Evolutionary conservation across 2,113 vertebrate species (phyloP).

Genomic region (Melozone crissalis): DNA sequence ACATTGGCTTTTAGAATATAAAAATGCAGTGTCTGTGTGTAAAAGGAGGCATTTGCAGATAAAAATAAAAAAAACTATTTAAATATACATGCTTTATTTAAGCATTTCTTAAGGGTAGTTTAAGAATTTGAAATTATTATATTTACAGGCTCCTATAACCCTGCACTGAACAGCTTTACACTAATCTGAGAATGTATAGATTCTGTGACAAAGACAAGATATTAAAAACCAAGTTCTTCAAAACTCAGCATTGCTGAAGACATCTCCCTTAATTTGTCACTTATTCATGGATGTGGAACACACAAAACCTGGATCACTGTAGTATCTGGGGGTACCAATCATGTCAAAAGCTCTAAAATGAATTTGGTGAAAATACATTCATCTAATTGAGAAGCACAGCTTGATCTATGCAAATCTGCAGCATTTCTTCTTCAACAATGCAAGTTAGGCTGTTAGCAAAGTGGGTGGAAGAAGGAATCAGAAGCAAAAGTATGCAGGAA

Average conservation of each 20-base stretch:
- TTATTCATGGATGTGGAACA: not conserved
- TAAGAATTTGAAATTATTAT: not conserved
- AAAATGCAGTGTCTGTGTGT: not conserved
- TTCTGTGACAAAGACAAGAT: not conserved
- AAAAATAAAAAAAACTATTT: not conserved
- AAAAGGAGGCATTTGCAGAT: not conserved
- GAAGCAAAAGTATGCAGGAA: not conserved
- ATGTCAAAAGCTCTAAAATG: not conserved
- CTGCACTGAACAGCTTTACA: not conserved
- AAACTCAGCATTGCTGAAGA: not conserved
- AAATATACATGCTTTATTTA: not conserved
- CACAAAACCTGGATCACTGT: not conserved
- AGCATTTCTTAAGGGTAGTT: not conserved
- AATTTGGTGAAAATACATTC: not conserved
- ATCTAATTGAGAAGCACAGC: not conserved
- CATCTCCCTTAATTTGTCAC: not conserved
- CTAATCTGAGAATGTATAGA: not conserved
- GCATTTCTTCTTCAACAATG: not conserved
- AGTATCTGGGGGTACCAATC: not conserved
- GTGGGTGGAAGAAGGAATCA: not conserved
- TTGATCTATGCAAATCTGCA: not conserved
- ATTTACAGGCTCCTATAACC: not conserved
- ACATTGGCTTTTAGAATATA: not conserved
- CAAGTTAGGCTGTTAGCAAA: not conserved
- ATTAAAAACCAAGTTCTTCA: not conserved